Evolutionary conservation across 2,888 invertebrate genomes (phyloP).

Genomic region (Cosmia pyralina): DNA sequence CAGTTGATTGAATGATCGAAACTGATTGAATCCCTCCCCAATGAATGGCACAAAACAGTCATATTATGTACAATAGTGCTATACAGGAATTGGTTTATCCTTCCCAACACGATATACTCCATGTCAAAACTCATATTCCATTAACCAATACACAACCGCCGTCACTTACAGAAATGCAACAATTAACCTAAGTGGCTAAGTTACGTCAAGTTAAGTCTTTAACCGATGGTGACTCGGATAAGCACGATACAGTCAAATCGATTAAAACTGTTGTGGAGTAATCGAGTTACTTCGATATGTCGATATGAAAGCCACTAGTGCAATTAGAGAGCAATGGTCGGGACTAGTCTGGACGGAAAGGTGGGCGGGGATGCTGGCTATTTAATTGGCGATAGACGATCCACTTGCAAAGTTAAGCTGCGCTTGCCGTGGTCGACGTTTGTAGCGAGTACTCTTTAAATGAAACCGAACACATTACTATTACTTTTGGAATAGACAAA

Average conservation of each 20-base stretch:
- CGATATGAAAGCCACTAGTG: slow-evolving; percentile 27
- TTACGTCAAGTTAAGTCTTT: slow-evolving; percentile 14
- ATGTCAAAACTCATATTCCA: background rate
- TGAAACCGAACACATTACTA: too few relatives aligned
- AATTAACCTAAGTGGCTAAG: slow-evolving; percentile 40
- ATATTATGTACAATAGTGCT: background rate
- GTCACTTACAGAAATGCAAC: slow-evolving; percentile 44
- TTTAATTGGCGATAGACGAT: background rate
- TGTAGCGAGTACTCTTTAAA: background rate
- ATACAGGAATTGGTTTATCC: too few relatives aligned
- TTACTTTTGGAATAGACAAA: too few relatives aligned
- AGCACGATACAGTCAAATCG: slow-evolving; percentile 50
- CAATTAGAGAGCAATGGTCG: slow-evolving; percentile 32
- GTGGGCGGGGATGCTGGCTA: background rate
- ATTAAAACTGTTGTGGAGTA: slow-evolving; percentile 36
- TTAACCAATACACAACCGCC: background rate
- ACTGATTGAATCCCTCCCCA: background rate
- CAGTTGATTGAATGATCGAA: background rate
- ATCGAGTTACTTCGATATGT: slow-evolving; percentile 25
- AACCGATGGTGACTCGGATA: slow-evolving; percentile 53
- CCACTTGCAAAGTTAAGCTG: slow-evolving; percentile 4
- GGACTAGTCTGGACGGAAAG: background rate
- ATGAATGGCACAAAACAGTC: background rate
- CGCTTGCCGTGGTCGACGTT: background rate
- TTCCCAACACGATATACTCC: background rate